Base-by-base conservation (phyloP, 2,113 vertebrate genomes). In the Callocephalon fimbriatum region DNA sequence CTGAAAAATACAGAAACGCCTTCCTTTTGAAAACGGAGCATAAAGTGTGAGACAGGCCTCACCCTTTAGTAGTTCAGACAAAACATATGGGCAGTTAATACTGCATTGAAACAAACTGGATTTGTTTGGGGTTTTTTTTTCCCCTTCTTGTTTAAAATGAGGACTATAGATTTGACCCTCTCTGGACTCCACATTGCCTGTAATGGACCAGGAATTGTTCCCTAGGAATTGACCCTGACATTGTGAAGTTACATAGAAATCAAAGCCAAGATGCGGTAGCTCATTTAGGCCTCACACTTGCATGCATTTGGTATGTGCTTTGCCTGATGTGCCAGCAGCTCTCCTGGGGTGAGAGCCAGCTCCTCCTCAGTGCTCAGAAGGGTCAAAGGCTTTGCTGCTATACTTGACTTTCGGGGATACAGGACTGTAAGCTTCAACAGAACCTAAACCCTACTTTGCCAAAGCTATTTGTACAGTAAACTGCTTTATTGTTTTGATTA, bases 391-490 rank as follows among this genome's bases (percentile, higher is more conserved):
- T 65, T 62, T 65, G 82, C 61, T 38, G 54, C 38, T 67, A 10
- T 27, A 32, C 54, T 62, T 84, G 54, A 66, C 15, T 86, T 95
- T 62, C 42, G 47, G 54, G 88, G 47, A 54, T 35, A 13, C 0
- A 47, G 19, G 44, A 70, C 66, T 89, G 62, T 78, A 62, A 90
- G 70, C 66, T 78, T 75, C 2, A 1, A 44, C 29, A 86, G 48
- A 79, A 62, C 48, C 47, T 67, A 93, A 90, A 65, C 18, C 23
- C 25, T 19, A 6, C 67, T 71, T 71, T 84, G 50, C 63, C 82
- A 88, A 79, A 94, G 75, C 54, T 80, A 71, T 84, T 89, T 94
- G 63, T 86, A 63, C 2, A 8, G 40, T 72, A 86, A 90, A 93
- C 51, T 83, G 54, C 50, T 88, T 72, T 86, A 66, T 62, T 83